phyloP scores from a whole-genome alignment of 2,797 vertebrate species.

The Arctocebus calabarensis region DNA sequence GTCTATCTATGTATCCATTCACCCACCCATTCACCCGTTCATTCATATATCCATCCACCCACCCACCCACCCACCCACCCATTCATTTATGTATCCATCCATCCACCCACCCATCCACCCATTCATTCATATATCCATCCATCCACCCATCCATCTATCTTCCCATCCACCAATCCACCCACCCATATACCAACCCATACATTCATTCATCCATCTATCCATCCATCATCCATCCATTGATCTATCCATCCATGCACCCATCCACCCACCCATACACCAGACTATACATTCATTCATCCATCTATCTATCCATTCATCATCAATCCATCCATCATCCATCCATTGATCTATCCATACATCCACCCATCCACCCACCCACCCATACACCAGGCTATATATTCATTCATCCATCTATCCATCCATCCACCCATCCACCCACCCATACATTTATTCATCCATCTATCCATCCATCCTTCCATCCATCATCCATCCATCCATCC shows the following conservation, averaged over 20 bases:
- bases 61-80: no score
- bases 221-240: no score
- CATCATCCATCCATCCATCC: no score
- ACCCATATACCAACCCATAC: no score
- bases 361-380: no score
- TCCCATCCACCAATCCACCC: no score
- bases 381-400: not conserved
- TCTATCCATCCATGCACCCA: no score
- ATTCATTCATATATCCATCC: not conserved
- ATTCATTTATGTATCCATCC: not conserved
- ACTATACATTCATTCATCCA: not conserved
- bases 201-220: not conserved
- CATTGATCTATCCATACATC: not conserved
- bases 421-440: no score
- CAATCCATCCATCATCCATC: no score
- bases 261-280: not conserved
- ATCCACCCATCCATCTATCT: not conserved
- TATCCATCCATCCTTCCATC: not conserved
- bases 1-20: no score
- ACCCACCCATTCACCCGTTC: rapidly evolving
- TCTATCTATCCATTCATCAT: not conserved
- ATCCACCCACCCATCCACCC: no score
- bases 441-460: not conserved
- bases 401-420: not conserved
- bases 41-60: no score